A percentile compares a stretch with the other conserved stretches of the same genome.
These are phyloP conservation scores for Anticlea derivata DNA, from an alignment of 2,888 invertebrate species.

Conservation along the genomic window DNA sequence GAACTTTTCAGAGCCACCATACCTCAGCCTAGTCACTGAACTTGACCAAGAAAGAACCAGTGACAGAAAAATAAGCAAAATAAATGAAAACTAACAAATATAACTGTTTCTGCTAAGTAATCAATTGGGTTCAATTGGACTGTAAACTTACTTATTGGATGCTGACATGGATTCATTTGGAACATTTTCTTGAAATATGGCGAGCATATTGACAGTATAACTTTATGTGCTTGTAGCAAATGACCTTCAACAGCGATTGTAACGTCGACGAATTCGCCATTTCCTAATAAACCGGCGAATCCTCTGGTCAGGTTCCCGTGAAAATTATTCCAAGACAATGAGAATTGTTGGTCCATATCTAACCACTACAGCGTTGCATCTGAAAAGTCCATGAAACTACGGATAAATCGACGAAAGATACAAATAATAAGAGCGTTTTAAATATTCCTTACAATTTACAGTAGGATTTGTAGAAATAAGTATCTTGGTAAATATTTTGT, in stretches of 20 bases:
- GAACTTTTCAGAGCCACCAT: too few relatives aligned
- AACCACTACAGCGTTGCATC: slow-evolving; percentile 63
- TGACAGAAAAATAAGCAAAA: too few relatives aligned
- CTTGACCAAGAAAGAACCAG: too few relatives aligned
- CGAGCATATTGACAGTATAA: slow-evolving; percentile 88
- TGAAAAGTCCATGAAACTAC: slow-evolving; percentile 38
- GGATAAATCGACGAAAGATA: neutral
- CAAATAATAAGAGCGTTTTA: neutral
- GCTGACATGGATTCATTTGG: slow-evolving; percentile 86
- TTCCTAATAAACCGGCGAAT: slow-evolving; percentile 84
- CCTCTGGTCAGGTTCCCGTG: slow-evolving; percentile 87
- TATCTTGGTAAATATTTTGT: slow-evolving; percentile 48
- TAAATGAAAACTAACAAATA: too few relatives aligned
- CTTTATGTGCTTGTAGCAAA: slow-evolving; percentile 87
- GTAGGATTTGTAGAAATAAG: slow-evolving; percentile 34
- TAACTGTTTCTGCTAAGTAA: neutral
- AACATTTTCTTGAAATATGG: slow-evolving; percentile 89
- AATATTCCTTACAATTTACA: slow-evolving; percentile 42
- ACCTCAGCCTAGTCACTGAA: too few relatives aligned
- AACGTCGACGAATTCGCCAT: slow-evolving; percentile 85
- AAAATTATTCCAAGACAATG: slow-evolving; percentile 89
- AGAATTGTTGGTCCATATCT: slow-evolving; percentile 86
- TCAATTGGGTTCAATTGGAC: slow-evolving; percentile 14
- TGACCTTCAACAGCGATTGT: slow-evolving; percentile 86
- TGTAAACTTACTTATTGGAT: slow-evolving; percentile 82